Percentiles rank a stretch among this genome's conserved stretches.
These are phyloP conservation scores for Oryctolagus cuniculus DNA, from an alignment of 2,113 vertebrate genomes.

Conservation along the genomic window mOryCun1.1 NC_091439.1:26659501-26660000, in stretches of 20 bases:
- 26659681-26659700: conserved; percentile 58
- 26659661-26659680: conserved; percentile 66
- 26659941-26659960: conserved; percentile 52
- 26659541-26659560: not conserved
- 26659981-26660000: not conserved
- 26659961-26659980: not conserved
- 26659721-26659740: conserved; percentile 62
- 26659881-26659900: conserved; percentile 67
- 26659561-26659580: conserved; percentile 3
- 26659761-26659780: conserved; percentile 73
- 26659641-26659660: conserved; percentile 75
- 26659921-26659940: conserved; percentile 65
- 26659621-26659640: conserved; percentile 49
- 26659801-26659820: conserved; percentile 78
- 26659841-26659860: conserved; percentile 74
- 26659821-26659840: conserved; percentile 79
- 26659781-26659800: conserved; percentile 44
- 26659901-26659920: conserved; percentile 57
- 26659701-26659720: conserved; percentile 75
- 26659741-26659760: conserved; percentile 71
- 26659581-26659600: conserved; percentile 51
- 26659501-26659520: not conserved
- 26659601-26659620: conserved; percentile 17
- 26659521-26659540: not conserved
- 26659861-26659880: conserved; percentile 65